Evolutionary conservation across 2,113 vertebrate genomes (phyloP), one percentile per base, ranked within the genome.

Genomic region (Micronycteris hirsuta): DNA sequence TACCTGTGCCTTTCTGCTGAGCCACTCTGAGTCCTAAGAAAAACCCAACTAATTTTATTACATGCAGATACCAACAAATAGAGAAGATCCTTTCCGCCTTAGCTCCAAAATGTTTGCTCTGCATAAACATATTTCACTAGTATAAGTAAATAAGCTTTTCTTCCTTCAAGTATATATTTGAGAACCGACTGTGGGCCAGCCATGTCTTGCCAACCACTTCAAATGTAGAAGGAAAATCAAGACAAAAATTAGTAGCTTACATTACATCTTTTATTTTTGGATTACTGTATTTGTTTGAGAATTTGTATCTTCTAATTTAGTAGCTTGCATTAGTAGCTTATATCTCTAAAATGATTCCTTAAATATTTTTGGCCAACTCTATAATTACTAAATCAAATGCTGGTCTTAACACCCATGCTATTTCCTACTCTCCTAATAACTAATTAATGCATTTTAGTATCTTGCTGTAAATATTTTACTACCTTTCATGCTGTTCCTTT

Each of bases 81-180:
- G 49, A 86, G 52, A 83, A 92, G 89, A 86, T 52, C 11, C 28
- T 65, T 81, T 94, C 91, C 82, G 36, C 19, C 26, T 96, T 43
- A 49, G 22, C 47, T 76, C 36, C 67, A 83, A 81, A 56, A 61
- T 70, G 24, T 87, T 90, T 94, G 12, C 22, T 86, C 6, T 70
- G 26, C 3, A 54, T 63, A 89, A 68, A 67, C 33, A 74, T 82
- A 90, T 47, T 74, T 63, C 61, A 70, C 49, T 81, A 73, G 3
- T 16, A 16, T 43, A 89, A 49, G 22, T 67, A 90, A 70, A 49
- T 47, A 58, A 52, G 70, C 4, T 91, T 94, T 90, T 70, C 26
- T 92, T 77, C 52, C 70, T 86, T 80, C 19, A 84, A 73, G 74
- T 28, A 97, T 86, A 71, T 77, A 65, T 89, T 89, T 86, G 67